Conservation (phyloP, 2,113 vertebrate genomes). For the Austrofundulus limnaeus region DNA sequence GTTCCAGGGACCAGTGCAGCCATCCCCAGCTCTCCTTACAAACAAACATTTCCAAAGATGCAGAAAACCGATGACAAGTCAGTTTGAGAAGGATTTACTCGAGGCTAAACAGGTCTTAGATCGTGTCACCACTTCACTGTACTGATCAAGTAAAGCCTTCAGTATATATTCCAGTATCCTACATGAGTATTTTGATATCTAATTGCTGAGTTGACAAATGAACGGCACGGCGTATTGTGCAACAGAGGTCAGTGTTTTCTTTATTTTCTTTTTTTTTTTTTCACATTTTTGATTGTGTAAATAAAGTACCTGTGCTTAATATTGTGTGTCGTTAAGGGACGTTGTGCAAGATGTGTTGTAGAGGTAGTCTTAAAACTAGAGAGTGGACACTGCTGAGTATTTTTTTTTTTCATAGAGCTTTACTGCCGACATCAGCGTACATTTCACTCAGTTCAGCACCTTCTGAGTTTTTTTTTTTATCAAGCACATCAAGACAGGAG, state of each 20-base stretch:
- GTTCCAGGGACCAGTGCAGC: slow-evolving; percentile 64
- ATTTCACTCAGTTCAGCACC: slow-evolving; percentile 49
- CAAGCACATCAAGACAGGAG: slow-evolving; percentile 58
- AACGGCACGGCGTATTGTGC: slow-evolving; percentile 66
- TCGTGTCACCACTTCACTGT: slow-evolving; percentile 48
- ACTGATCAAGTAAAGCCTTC: slow-evolving; percentile 41
- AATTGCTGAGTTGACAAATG: slow-evolving; percentile 66
- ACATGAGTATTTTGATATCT: slow-evolving; percentile 45
- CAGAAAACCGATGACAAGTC: slow-evolving; percentile 38
- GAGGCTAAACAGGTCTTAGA: slow-evolving; percentile 60
- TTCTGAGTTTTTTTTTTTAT: slow-evolving; percentile 38
- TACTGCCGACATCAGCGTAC: slow-evolving; percentile 54
- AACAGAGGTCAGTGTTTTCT: slow-evolving; percentile 60
- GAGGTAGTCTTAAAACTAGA: slow-evolving; percentile 73
- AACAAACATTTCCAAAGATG: slow-evolving; percentile 66
- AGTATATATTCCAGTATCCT: slow-evolving; percentile 60
- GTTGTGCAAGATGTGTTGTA: slow-evolving; percentile 77
- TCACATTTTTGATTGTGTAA: slow-evolving; percentile 61
- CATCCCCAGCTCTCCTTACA: slow-evolving; percentile 26
- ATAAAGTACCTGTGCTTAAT: slow-evolving; percentile 73
- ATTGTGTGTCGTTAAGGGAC: slow-evolving; percentile 76
- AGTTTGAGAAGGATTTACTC: no score
- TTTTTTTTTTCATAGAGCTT: slow-evolving; percentile 46
- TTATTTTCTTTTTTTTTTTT: slow-evolving; percentile 35
- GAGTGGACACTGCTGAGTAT: slow-evolving; percentile 73